phyloP scores from a whole-genome alignment of 2,113 vertebrate genomes.

The Ornithorhynchus anatinus region DNA sequence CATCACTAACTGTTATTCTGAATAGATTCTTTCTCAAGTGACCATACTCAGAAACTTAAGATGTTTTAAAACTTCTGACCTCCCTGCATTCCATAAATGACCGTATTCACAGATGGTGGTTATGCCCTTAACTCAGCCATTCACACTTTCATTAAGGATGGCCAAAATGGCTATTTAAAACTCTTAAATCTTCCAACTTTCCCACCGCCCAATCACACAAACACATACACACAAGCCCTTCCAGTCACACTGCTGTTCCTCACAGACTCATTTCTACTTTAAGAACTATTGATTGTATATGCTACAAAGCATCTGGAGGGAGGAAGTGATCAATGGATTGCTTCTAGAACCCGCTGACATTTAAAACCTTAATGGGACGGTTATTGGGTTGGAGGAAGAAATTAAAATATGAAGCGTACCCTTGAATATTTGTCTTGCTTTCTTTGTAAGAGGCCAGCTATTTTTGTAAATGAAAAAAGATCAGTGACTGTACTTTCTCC shows the following conservation, averaged over 20 bases:
- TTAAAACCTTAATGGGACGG: fast-evolving
- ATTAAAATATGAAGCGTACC: background rate
- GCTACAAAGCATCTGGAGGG: background rate
- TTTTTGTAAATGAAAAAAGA: background rate
- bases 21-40: background rate
- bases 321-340: background rate
- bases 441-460: background rate
- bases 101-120: background rate
- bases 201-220: background rate
- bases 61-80: too few species aligned
- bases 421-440: background rate
- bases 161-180: too few species aligned
- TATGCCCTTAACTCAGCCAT: background rate
- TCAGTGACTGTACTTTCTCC: background rate
- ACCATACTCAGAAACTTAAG: background rate
- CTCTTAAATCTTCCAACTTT: too few species aligned
- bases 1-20: background rate
- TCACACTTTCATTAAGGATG: background rate
- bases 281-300: background rate
- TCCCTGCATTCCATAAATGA: background rate
- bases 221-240: too few species aligned
- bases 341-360: background rate
- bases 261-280: background rate
- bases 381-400: background rate
- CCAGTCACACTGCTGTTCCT: slow-evolving; percentile 5